Evolutionary conservation across 2,113 vertebrate species (phyloP).

Genomic region (Xenus cinereus): DNA sequence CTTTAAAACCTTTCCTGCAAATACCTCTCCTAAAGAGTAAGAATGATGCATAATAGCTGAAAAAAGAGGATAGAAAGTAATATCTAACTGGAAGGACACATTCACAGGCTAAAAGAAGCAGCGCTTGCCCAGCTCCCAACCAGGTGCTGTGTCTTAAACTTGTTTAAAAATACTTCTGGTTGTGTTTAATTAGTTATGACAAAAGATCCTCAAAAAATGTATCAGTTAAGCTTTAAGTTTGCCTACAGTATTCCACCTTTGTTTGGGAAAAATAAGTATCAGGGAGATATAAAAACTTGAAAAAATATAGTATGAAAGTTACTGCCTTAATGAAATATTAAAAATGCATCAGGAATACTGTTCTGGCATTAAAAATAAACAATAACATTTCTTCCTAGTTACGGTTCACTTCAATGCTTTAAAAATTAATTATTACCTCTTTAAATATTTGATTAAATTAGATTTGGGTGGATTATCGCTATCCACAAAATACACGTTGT

Average conservation of each 20-base stretch:
- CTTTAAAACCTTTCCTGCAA: not conserved
- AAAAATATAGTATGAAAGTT: conserved; percentile 66
- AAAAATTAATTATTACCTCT: conserved; percentile 81
- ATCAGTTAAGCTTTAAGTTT: not conserved
- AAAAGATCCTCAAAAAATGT: not conserved
- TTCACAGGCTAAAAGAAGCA: not conserved
- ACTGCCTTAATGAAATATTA: conserved; percentile 78
- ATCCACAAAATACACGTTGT: conserved; percentile 55
- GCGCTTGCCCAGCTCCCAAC: not conserved
- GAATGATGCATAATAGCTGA: not conserved
- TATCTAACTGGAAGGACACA: not conserved
- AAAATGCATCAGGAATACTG: conserved; percentile 79
- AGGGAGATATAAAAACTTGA: conserved; percentile 53
- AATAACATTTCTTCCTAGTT: conserved; percentile 75
- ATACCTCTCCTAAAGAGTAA: not conserved
- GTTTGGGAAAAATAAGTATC: not conserved
- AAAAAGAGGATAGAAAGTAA: not conserved
- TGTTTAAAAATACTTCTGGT: conserved; percentile 31
- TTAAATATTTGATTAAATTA: conserved; percentile 84
- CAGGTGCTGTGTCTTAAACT: conserved; percentile 28
- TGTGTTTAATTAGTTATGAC: conserved; percentile 35
- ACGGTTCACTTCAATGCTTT: conserved; percentile 78
- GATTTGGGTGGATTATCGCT: conserved; percentile 72
- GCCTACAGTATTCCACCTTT: conserved; percentile 36
- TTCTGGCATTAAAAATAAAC: conserved; percentile 81